Base-by-base conservation (phyloP, 2,888 invertebrate genomes). In the Pteria penguin region DNA sequence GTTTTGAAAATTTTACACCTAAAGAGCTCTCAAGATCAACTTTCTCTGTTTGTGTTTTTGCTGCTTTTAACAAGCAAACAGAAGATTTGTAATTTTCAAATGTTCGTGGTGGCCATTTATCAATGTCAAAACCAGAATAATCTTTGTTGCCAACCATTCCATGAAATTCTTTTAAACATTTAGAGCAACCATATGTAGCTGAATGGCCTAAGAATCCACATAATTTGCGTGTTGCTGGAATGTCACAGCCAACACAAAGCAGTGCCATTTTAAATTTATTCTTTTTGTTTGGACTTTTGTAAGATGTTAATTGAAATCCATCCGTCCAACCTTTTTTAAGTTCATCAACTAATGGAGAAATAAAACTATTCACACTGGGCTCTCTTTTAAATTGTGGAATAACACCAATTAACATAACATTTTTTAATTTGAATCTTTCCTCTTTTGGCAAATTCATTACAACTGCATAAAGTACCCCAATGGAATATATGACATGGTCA, bases 361-460 rank as follows among this genome's bases (percentile, higher is more conserved):
- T 54, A 26, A 68, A 68, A 29, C 54, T 69, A 33, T 75, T 58
- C 14, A 68, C 60, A 52, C 32, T 3, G 14, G 74, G 74, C 61
- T 74, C 74, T 26, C 60, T 60, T 4, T 68, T 68, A 11, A 74
- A 22, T 45, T 68, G 61, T 29, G 74, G 68, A n/a, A 74, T 68
- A 5, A 74, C 22, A 36, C 74, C 54, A 33, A 74, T 52, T 14
- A 74, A 29, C 24, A 74, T 61, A 4, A 60, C 68, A 74, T 68
- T 68, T 55, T 68, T 60, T 58, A 57, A 26, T 61, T 62, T 68
- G 31, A 61, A 74, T 29, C 68, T 29, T 24, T 68, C 68, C 29
- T 61, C 31, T 60, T 68, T 67, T 5, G 74, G 74, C 24, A 74
- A 68, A 68, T 74, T 74, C 29, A 68, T 55, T n/a, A 74, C 24